Conservation (phyloP, 2,888 invertebrate species). For the Notodonta dromedarius region DNA sequence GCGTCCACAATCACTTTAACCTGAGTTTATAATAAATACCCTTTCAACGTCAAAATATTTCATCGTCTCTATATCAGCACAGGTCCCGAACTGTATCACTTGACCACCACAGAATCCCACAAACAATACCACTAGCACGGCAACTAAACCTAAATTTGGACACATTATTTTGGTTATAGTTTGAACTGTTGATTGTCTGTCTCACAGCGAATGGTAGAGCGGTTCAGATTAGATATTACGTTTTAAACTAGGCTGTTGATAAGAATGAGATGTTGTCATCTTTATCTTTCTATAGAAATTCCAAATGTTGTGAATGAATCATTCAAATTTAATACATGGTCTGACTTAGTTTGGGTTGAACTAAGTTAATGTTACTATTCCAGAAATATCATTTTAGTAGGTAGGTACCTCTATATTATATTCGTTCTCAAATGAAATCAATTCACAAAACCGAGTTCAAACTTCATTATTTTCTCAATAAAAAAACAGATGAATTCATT, state of each 20-base stretch:
- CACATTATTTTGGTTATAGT: background rate
- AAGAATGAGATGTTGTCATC: slow-evolving; percentile 10
- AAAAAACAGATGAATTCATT: background rate
- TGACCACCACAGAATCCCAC: slow-evolving; percentile 47
- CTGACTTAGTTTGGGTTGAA: no score
- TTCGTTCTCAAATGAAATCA: no score
- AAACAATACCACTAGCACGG: slow-evolving; percentile 30
- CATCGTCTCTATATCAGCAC: slow-evolving; percentile 61
- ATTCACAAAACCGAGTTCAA: no score
- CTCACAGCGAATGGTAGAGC: background rate
- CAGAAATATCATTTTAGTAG: no score
- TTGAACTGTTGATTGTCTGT: background rate
- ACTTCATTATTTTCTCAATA: no score
- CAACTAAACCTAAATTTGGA: slow-evolving; percentile 18
- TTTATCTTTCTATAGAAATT: background rate
- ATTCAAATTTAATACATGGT: no score
- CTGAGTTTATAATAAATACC: slow-evolving; percentile 43
- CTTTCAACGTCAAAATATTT: slow-evolving; percentile 68
- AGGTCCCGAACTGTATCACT: slow-evolving; percentile 67
- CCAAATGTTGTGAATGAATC: background rate
- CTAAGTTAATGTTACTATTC: no score
- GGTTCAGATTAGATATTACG: background rate
- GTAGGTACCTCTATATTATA: no score
- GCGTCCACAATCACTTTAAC: no score
- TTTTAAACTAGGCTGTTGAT: slow-evolving; percentile 14